Evolutionary conservation across 2,113 vertebrate species (phyloP).

Genomic region (Castor canadensis): DNA sequence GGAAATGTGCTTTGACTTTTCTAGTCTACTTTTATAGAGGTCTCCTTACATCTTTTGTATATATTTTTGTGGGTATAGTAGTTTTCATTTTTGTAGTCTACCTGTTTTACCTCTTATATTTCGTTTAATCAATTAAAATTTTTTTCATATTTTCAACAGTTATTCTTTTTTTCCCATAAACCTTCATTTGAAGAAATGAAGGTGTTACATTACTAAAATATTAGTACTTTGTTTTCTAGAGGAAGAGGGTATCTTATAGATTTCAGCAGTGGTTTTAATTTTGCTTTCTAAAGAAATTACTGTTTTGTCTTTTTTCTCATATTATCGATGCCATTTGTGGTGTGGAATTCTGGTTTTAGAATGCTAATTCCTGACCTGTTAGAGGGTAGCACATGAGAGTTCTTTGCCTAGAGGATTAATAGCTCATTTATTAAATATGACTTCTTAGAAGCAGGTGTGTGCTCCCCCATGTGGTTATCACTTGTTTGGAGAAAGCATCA

Average conservation of each 20-base stretch:
- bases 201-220: not conserved
- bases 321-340: not conserved
- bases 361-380: not conserved
- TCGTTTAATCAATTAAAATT: slow-evolving; percentile 35
- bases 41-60: not conserved
- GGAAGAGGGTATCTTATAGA: not conserved
- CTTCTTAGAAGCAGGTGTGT: not conserved
- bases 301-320: not conserved
- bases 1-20: not conserved
- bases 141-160: slow-evolving; percentile 34
- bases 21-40: not conserved
- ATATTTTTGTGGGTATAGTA: not conserved
- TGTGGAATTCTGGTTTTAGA: slow-evolving; percentile 29
- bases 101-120: not conserved
- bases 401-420: not conserved
- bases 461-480: not conserved
- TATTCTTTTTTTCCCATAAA: not conserved
- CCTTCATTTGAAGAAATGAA: slow-evolving; percentile 19
- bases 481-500: not conserved
- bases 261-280: slow-evolving; percentile 14
- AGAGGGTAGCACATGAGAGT: not conserved
- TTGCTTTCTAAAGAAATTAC: slow-evolving; percentile 21
- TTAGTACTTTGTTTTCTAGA: slow-evolving; percentile 20
- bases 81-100: slow-evolving; percentile 34
- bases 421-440: slow-evolving; percentile 36